Evolutionary conservation across 2,113 vertebrate species (phyloP).

Genomic region (Procavia capensis): DNA sequence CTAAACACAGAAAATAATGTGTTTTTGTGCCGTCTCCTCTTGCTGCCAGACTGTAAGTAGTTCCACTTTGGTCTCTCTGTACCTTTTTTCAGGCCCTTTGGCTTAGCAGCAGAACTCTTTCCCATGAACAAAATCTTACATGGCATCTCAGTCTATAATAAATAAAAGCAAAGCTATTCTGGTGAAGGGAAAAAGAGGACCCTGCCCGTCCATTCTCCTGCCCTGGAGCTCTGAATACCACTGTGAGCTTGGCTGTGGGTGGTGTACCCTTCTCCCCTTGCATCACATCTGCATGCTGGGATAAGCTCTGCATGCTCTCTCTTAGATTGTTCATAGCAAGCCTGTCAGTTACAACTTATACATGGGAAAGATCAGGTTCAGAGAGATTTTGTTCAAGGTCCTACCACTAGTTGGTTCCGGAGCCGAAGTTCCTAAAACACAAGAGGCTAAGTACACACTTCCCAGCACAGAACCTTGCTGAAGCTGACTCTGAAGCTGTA

Average conservation of each 20-base stretch:
- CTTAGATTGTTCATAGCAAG: not conserved
- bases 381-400: slow-evolving; percentile 56
- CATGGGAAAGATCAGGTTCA: not conserved
- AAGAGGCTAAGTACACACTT: not conserved
- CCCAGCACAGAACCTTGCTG: not conserved
- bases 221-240: not conserved
- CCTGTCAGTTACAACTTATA: not conserved
- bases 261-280: not conserved
- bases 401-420: not conserved
- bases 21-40: slow-evolving; percentile 20
- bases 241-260: not conserved
- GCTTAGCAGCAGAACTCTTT: not conserved
- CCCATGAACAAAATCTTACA: not conserved
- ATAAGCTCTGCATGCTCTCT: not conserved
- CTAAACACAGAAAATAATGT: not conserved
- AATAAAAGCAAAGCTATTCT: not conserved
- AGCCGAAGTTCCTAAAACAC: not conserved
- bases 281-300: not conserved
- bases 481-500: not conserved
- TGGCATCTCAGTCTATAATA: not conserved
- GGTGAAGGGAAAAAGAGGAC: not conserved
- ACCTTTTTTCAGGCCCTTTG: not conserved
- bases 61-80: not conserved
- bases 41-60: not conserved
- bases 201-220: not conserved